Conservation (phyloP, 2,113 vertebrate species). For the Gasterosteus nipponicus region DNA sequence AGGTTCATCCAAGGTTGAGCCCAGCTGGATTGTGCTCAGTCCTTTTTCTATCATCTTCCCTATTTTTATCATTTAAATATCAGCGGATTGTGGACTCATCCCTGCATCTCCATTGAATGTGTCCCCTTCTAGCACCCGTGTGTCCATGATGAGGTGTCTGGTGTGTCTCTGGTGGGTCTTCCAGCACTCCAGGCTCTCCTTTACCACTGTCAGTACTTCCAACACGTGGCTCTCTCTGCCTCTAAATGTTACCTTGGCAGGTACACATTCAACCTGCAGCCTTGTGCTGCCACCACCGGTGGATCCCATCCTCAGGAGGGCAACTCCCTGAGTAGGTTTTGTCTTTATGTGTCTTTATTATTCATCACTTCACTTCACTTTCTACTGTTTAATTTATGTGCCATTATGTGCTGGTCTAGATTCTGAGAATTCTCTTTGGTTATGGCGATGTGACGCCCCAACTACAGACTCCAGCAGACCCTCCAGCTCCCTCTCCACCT, state of each 20-base stretch:
- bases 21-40: background rate
- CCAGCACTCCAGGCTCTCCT: constrained; percentile 90
- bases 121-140: constrained; percentile 85
- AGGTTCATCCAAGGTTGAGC: background rate
- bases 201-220: constrained; percentile 91
- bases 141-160: constrained; percentile 92
- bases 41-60: background rate
- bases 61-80: background rate
- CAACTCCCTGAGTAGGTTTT: constrained; percentile 52
- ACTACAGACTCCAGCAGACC: constrained; percentile 73
- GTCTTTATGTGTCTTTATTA: background rate
- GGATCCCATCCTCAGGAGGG: constrained; percentile 31
- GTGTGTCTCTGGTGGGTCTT: constrained; percentile 87
- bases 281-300: constrained; percentile 34
- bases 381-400: background rate
- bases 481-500: constrained; percentile 89
- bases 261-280: constrained; percentile 80
- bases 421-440: constrained; percentile 85
- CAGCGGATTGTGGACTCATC: constrained; percentile 3
- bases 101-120: background rate
- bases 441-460: constrained; percentile 79
- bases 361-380: background rate
- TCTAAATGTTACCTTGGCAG: constrained; percentile 85
- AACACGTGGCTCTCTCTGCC: constrained; percentile 85
- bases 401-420: constrained; percentile 70